Evolutionary conservation across 2,888 invertebrate genomes (phyloP), one percentile per base, ranked within the genome.

Genomic region (Lochmaea capreae): DNA sequence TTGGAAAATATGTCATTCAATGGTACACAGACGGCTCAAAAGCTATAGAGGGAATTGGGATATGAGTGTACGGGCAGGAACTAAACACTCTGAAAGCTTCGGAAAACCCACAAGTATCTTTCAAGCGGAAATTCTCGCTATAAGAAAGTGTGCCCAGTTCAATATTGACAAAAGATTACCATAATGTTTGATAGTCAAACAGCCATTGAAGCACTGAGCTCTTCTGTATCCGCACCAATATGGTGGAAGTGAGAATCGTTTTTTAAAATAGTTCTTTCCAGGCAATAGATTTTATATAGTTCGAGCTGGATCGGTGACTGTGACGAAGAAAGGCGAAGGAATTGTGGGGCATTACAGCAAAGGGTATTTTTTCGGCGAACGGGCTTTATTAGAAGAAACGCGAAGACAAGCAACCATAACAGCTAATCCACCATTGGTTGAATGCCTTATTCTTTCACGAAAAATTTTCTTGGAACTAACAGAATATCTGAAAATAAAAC

Each of bases 231-330:
- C n/a, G n/a, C 3, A 26, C 1, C 26, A n/a, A 52, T 52, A 52
- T n/a, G n/a, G 10, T 54, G n/a, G 18, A 42, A 14, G n/a, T 16
- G 65, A 43, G 5, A 46, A 3, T 39, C 10, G 26, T 49, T 14
- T 57, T 49, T 58, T 14, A n/a, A 43, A 62, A 63, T 49, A n/a
- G n/a, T 58, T 62, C 26, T 43, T 63, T 62, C 3, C 18, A 75
- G 75, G 96, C 2, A 95, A 96, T 85, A 94, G 95, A 79, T 97
- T 97, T 88, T 97, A 94, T 83, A 95, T 97, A 73, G 95, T 97
- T 82, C 93, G 94, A 77, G 94, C 94, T 3, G 95, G 95, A 14
- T 92, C 91, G 12, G 95, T 95, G 6, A 90, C 91, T 65, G 91
- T 95, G 66, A 92, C 92, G 12, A 93, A 93, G 83, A 88, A 89